phyloP scores from a whole-genome alignment of 2,888 invertebrate genomes.

The Xylota segnis region DNA sequence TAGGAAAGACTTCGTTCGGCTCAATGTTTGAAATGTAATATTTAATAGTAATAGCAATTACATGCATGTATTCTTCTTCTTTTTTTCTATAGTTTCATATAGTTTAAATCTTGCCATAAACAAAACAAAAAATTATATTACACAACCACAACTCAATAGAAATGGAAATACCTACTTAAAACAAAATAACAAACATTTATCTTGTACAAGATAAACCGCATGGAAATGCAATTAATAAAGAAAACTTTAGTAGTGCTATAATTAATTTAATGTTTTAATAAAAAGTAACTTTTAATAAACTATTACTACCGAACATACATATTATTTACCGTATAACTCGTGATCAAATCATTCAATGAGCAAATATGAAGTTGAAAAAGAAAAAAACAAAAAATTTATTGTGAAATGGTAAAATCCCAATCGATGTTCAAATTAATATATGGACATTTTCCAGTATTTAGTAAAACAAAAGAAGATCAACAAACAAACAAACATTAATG shows the following conservation, averaged over 20 bases:
- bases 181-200: constrained; percentile 36
- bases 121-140: constrained; percentile 9
- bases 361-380: constrained; percentile 51
- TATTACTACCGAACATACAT: constrained; percentile 51
- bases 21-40: constrained; percentile 48
- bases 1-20: constrained; percentile 34
- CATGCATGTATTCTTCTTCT: constrained; percentile 15
- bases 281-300: constrained; percentile 45
- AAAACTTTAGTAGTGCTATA: constrained; percentile 53
- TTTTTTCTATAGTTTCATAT: neutral
- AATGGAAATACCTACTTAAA: constrained; percentile 33
- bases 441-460: constrained; percentile 73
- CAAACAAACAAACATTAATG: constrained; percentile 31
- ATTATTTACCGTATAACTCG: constrained; percentile 58
- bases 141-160: constrained; percentile 55
- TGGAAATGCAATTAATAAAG: constrained; percentile 23
- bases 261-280: constrained; percentile 61
- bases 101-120: constrained; percentile 54
- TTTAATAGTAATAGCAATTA: constrained; percentile 2
- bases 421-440: constrained; percentile 71
- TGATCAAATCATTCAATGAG: constrained; percentile 53
- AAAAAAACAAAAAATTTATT: too few relatives aligned
- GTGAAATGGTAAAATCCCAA: constrained; percentile 50
- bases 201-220: constrained; percentile 28
- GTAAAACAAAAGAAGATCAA: constrained; percentile 23